Evolutionary conservation across 1,140 invertebrate genomes (phyloP).

Genomic region (Drosophila sucinea): DNA sequence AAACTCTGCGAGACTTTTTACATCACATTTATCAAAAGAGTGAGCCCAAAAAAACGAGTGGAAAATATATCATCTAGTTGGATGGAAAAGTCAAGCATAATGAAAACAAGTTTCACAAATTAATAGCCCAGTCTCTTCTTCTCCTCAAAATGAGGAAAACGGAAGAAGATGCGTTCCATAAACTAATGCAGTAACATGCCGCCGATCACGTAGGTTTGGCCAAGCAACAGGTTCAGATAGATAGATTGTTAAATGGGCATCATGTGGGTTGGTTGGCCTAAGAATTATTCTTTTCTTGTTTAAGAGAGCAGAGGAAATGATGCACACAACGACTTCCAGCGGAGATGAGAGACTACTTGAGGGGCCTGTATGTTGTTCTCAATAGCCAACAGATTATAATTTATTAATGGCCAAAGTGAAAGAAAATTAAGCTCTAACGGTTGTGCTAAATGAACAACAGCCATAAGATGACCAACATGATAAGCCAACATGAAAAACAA

Average conservation of each 20-base stretch:
- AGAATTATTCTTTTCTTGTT: background rate
- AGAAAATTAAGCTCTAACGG: slow-evolving; percentile 65
- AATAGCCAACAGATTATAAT: slow-evolving; percentile 72
- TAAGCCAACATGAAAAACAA: slow-evolving; percentile 30
- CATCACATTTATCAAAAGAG: slow-evolving; percentile 44
- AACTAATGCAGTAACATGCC: slow-evolving; percentile 10
- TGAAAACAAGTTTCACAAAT: slow-evolving; percentile 67
- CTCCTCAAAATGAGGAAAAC: background rate
- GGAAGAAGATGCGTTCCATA: slow-evolving; percentile 27
- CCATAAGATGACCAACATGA: slow-evolving; percentile 65
- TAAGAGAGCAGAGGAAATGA: background rate
- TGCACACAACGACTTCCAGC: background rate
- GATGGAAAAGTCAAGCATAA: slow-evolving; percentile 46
- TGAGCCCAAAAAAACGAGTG: slow-evolving; percentile 24
- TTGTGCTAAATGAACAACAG: slow-evolving; percentile 66
- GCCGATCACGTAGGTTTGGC: background rate
- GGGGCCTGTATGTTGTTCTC: slow-evolving; percentile 38
- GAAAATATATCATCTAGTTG: slow-evolving; percentile 32
- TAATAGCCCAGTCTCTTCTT: slow-evolving; percentile 19
- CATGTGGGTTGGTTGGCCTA: background rate
- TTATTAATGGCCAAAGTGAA: slow-evolving; percentile 57
- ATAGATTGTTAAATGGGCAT: background rate
- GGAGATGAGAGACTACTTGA: slow-evolving; percentile 1
- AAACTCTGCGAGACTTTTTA: slow-evolving; percentile 53
- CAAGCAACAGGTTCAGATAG: background rate